A percentile compares a stretch with the other conserved stretches of the same genome.
These are phyloP conservation scores for Aricia agestis DNA, from an alignment of 1,140 invertebrate species.

Conservation along the genomic window DNA sequence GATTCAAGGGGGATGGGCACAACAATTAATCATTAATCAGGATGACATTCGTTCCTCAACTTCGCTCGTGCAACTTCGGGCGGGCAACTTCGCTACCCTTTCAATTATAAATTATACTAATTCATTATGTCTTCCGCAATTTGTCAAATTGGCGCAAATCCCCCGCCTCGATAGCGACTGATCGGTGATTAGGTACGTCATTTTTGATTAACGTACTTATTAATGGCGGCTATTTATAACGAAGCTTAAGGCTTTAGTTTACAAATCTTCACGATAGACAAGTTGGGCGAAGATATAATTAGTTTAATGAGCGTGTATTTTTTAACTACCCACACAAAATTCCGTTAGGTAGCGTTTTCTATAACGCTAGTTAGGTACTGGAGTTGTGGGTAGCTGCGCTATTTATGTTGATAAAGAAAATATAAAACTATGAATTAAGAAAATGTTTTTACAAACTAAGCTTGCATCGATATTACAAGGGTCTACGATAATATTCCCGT, in stretches of 20 bases:
- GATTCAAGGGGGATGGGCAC: constrained; percentile 45
- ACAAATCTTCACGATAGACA: neutral
- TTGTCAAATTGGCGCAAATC: constrained; percentile 65
- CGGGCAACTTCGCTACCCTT: constrained; percentile 55
- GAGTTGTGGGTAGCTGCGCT: no score
- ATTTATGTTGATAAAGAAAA: no score
- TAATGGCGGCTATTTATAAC: constrained; percentile 5
- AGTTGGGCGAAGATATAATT: no score
- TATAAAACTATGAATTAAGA: no score
- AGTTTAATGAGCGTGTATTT: no score
- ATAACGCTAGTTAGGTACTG: no score
- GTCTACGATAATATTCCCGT: no score
- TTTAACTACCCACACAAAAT: no score
- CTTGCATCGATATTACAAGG: no score
- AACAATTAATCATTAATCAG: constrained; percentile 72
- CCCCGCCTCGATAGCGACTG: constrained; percentile 30
- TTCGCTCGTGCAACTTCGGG: constrained; percentile 45
- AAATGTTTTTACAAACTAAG: no score
- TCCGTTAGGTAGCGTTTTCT: no score
- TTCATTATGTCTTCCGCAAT: constrained; percentile 63
- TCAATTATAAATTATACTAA: constrained; percentile 72
- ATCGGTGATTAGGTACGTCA: constrained; percentile 19
- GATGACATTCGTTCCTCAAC: constrained; percentile 65
- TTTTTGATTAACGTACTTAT: constrained; percentile 14
- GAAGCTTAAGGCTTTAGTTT: neutral